These are phyloP conservation scores for Synergus gifuensis DNA, from an alignment of 2,888 invertebrate species.

Conservation along the genomic window DNA sequence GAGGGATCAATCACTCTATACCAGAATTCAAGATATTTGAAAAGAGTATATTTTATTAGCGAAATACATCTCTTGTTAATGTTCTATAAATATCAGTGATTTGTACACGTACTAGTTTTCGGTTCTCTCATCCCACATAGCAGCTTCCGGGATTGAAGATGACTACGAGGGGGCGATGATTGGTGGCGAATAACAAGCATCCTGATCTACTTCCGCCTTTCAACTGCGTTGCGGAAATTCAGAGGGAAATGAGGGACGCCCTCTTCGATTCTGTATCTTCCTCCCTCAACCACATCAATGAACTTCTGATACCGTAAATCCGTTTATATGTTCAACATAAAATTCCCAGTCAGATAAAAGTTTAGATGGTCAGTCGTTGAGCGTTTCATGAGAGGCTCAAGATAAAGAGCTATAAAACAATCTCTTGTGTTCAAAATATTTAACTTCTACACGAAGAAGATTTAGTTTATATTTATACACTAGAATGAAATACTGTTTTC, in stretches of 20 bases:
- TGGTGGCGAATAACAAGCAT: conserved; percentile 62
- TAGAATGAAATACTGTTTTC: no score
- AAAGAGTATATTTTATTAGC: background rate
- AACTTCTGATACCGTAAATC: conserved; percentile 1
- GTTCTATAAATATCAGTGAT: background rate
- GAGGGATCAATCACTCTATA: no score
- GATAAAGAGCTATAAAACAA: background rate
- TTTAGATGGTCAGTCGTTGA: background rate
- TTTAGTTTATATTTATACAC: no score
- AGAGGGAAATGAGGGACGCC: conserved; percentile 58
- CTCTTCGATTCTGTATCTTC: conserved; percentile 13
- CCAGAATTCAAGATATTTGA: no score
- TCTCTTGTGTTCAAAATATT: no score
- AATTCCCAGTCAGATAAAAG: conserved; percentile 49
- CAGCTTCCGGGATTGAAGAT: conserved; percentile 26
- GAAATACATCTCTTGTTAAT: background rate
- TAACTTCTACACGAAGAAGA: no score
- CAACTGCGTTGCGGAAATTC: conserved; percentile 57
- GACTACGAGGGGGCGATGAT: conserved; percentile 48
- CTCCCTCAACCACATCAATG: conserved; percentile 19
- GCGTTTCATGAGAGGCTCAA: background rate
- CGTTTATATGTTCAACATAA: conserved; percentile 46
- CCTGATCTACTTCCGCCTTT: conserved; percentile 58
- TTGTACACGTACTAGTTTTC: background rate
- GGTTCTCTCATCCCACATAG: background rate